A percentile compares a stretch with the other conserved stretches of the same genome.
These are phyloP conservation scores for Oxyruncus cristatus DNA, from an alignment of 2,113 vertebrate genomes.

Conservation along the genomic window DNA sequence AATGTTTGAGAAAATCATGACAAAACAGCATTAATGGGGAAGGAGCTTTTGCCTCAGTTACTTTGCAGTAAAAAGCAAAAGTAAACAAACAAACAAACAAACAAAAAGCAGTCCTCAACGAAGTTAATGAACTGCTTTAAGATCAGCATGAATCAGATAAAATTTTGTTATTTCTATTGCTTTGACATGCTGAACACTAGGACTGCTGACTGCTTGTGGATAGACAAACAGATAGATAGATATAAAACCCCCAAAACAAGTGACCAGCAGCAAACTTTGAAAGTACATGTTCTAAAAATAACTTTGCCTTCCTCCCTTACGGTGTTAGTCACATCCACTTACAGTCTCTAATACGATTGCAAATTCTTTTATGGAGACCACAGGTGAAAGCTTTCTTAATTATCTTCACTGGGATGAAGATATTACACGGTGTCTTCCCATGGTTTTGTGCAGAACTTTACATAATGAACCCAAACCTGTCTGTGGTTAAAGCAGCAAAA, in stretches of 20 bases:
- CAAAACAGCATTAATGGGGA: neutral
- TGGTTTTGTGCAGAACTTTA: neutral
- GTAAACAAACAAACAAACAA: neutral
- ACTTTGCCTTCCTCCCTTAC: neutral
- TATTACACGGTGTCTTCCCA: neutral
- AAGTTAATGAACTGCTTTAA: neutral
- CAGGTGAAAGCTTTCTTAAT: neutral
- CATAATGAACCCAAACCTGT: neutral
- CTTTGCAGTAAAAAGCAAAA: neutral
- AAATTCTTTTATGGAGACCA: neutral
- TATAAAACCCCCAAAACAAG: neutral
- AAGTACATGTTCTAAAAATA: neutral
- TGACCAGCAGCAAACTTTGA: neutral
- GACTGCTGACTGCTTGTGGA: neutral
- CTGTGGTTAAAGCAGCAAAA: neutral
- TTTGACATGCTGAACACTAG: neutral
- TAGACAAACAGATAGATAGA: neutral
- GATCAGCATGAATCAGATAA: neutral
- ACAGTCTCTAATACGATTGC: neutral
- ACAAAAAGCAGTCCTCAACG: neutral
- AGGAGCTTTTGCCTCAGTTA: neutral
- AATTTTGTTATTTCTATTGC: neutral
- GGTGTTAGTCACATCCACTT: neutral
- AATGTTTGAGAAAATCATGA: neutral
- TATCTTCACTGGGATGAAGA: neutral